A percentile compares a stretch with the other conserved stretches of the same genome.
These are phyloP conservation scores for Pachyramphus minor DNA, from an alignment of 2,113 vertebrate species.

Conservation along the genomic window DNA sequence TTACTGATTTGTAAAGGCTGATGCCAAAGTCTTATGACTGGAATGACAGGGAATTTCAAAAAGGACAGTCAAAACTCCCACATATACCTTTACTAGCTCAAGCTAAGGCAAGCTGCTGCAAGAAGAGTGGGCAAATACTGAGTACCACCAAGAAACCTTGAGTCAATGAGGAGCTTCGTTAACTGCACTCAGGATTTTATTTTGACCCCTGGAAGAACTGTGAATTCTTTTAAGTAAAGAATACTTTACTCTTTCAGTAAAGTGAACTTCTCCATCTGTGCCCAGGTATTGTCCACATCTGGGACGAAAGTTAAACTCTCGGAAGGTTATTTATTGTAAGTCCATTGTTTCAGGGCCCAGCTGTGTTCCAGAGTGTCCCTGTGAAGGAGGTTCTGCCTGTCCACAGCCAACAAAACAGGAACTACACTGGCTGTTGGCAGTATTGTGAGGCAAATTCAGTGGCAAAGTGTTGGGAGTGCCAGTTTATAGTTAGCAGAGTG, in stretches of 20 bases:
- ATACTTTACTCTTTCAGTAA: not conserved
- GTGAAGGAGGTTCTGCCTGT: not conserved
- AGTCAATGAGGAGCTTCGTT: not conserved
- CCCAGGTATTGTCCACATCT: not conserved
- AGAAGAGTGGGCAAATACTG: not conserved
- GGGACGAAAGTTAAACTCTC: not conserved
- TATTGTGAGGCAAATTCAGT: rapidly evolving
- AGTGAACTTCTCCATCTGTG: not conserved
- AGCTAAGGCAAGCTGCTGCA: not conserved
- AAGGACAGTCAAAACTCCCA: not conserved
- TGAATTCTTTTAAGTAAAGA: not conserved
- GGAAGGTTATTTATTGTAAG: not conserved
- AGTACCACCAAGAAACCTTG: not conserved
- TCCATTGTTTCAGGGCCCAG: not conserved
- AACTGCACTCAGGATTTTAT: not conserved
- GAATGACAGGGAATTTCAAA: not conserved
- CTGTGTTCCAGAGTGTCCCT: not conserved
- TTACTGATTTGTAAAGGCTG: not conserved
- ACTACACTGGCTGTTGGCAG: not conserved
- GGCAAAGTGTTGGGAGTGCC: not conserved
- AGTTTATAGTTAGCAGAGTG: rapidly evolving
- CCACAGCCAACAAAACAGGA: not conserved
- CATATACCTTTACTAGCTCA: not conserved
- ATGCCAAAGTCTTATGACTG: not conserved
- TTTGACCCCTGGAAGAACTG: not conserved